These are phyloP conservation scores for Tyto alba DNA, from an alignment of 2,113 vertebrate genomes.

Conservation along the genomic window DNA sequence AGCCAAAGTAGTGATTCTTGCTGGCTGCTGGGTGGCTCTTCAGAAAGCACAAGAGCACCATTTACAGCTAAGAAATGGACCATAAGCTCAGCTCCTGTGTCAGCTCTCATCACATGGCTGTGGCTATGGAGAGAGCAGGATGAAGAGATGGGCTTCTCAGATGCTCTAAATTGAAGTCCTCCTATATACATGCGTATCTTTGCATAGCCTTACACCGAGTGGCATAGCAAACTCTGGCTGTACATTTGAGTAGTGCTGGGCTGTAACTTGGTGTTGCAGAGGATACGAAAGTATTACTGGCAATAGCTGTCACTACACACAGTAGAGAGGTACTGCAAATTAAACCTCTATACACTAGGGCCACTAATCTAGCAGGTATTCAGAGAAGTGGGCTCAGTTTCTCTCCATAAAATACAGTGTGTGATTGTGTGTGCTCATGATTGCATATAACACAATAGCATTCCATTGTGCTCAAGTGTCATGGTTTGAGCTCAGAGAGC, in stretches of 20 bases:
- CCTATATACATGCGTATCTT: background rate
- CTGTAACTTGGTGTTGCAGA: background rate
- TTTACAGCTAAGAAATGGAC: background rate
- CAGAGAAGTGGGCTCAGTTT: background rate
- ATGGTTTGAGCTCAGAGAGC: too few relatives aligned
- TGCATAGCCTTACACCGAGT: accelerated
- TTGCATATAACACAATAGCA: background rate
- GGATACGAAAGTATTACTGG: background rate
- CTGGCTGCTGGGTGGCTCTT: accelerated
- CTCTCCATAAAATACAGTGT: background rate
- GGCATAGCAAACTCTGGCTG: background rate
- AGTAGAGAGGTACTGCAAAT: background rate
- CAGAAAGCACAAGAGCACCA: background rate
- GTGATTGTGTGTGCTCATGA: background rate
- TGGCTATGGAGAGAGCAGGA: background rate
- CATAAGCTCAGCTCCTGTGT: background rate
- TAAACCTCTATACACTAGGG: background rate
- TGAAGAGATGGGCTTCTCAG: background rate
- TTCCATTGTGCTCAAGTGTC: background rate
- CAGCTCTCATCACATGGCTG: background rate
- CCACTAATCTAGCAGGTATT: background rate
- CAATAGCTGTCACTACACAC: background rate
- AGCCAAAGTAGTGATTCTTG: background rate
- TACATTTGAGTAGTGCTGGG: background rate
- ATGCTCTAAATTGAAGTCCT: background rate